Base-by-base conservation (phyloP, 2,797 vertebrate genomes). In the Psittacula derbiana region DNA sequence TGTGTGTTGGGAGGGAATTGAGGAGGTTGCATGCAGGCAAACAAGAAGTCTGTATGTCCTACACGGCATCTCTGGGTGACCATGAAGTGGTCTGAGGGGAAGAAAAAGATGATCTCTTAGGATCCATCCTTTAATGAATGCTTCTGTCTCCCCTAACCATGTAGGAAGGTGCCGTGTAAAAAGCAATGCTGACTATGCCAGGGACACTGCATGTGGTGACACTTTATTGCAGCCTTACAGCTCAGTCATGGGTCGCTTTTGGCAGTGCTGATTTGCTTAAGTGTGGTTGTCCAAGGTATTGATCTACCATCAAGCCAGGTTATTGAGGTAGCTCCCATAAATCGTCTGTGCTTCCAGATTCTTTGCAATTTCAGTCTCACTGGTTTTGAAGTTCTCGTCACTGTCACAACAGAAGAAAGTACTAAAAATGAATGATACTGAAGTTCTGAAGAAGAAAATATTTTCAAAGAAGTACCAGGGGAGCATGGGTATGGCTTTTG, bases 151-250 rank as follows among this genome's bases (percentile, higher is more conserved):
- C 41, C 21, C 15, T 62, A 10, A 30, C 8, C 2, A 5, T 4
- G 15, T 18, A 11, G 0, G 2, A 64, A 12, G 7, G 11, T 64
- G 36, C 33, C 0, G 0, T 78, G 62, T 25, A 46, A 90, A 78
- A 85, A 67, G 5, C 19, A 10, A 1, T 14, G 12, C 19, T 31
- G 40, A 5, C 17, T 53, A 5, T 55, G n/a, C 4, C 62, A 31
- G 43, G 28, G 46, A 7, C 21, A 23, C 16, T 44, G 10, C 15
- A 17, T 5, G 23, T 25, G 31, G 6, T 31, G 41, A 46, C 0
- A 3, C 10, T 31, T 49, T 20, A 23, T 8, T 41, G 13, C 15
- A 64, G 10, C 12, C 50, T n/a, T 62, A 62, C 53, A 70, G 11
- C 8, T 19, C 61, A 40, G 0, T 28, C 8, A 4, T 11, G 16